A percentile compares a stretch with the other conserved stretches of the same genome.
Conservation (phyloP, 2,888 invertebrate genomes). For the Mythimna vitellina region DNA sequence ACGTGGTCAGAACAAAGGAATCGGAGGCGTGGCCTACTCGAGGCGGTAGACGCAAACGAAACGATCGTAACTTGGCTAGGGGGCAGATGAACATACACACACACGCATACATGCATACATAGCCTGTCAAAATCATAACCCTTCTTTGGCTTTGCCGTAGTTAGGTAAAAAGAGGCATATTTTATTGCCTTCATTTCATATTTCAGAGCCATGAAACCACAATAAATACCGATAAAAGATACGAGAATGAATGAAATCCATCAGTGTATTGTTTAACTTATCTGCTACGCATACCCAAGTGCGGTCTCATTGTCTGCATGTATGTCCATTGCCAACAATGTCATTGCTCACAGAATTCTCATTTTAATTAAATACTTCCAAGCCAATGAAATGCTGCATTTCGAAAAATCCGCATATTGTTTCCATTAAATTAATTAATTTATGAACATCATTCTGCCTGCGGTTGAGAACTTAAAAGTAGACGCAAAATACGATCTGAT, state of each 20-base stretch:
- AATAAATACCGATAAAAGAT: neutral
- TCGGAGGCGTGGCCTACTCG: too few relatives aligned
- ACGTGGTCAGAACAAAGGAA: too few relatives aligned
- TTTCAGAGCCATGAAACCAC: neutral
- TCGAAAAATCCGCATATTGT: conserved; percentile 13
- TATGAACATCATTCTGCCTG: conserved; percentile 10
- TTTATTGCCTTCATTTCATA: neutral
- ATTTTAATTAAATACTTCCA: conserved; percentile 34
- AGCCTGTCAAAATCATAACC: too few relatives aligned
- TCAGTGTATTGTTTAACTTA: conserved; percentile 33
- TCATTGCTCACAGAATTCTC: conserved; percentile 15
- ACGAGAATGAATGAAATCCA: conserved; percentile 10
- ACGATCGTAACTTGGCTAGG: too few relatives aligned
- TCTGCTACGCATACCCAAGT: conserved; percentile 3
- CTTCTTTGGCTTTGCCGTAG: neutral
- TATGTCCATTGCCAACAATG: conserved; percentile 17
- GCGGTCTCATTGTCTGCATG: conserved; percentile 21
- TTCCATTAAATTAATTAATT: conserved; percentile 23
- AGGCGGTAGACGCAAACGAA: too few relatives aligned
- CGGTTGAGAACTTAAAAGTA: neutral
- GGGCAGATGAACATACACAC: too few relatives aligned
- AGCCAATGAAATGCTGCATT: conserved; percentile 10
- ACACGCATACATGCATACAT: neutral
- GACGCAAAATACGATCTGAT: neutral
- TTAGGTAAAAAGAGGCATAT: neutral